Conservation (phyloP, 2,888 invertebrate genomes). For the Muscina levida region DNA sequence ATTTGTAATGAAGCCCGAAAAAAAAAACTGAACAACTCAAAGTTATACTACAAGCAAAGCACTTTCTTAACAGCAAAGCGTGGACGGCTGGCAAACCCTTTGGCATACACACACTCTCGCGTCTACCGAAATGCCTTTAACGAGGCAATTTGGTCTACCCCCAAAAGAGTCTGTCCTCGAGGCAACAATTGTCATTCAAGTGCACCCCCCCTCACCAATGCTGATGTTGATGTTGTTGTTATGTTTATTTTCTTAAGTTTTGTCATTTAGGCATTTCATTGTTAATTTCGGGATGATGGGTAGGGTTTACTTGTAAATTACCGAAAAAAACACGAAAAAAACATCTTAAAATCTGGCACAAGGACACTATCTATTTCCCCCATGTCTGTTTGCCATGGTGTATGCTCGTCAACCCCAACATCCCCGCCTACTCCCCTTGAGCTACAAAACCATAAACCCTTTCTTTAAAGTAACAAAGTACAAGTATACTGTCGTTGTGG, state of each 20-base stretch:
- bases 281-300: too few relatives aligned
- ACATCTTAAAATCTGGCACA: slow-evolving; percentile 50
- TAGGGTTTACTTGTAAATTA: slow-evolving; percentile 39
- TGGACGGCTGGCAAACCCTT: too few relatives aligned
- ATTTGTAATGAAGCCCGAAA: slow-evolving; percentile 17
- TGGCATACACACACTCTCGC: too few relatives aligned
- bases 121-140: slow-evolving; percentile 19
- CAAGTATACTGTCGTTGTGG: too few relatives aligned
- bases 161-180: slow-evolving; percentile 39
- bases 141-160: slow-evolving; percentile 10
- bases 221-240: slow-evolving; percentile 61
- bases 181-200: slow-evolving; percentile 68
- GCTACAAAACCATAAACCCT: too few relatives aligned
- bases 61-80: not conserved
- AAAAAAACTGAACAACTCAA: slow-evolving; percentile 54
- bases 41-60: not conserved
- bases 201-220: too few relatives aligned
- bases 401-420: too few relatives aligned
- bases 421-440: too few relatives aligned
- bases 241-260: slow-evolving; percentile 57
- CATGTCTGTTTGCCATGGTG: too few relatives aligned
- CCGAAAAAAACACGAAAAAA: slow-evolving; percentile 8
- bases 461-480: too few relatives aligned
- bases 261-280: not conserved
- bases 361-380: slow-evolving; percentile 51